A percentile compares a stretch with the other conserved stretches of the same genome.
Evolutionary conservation across 35 echinoderm and acorn worm genomes (phyloP).

Genomic region (Amphiura filiformis): DNA sequence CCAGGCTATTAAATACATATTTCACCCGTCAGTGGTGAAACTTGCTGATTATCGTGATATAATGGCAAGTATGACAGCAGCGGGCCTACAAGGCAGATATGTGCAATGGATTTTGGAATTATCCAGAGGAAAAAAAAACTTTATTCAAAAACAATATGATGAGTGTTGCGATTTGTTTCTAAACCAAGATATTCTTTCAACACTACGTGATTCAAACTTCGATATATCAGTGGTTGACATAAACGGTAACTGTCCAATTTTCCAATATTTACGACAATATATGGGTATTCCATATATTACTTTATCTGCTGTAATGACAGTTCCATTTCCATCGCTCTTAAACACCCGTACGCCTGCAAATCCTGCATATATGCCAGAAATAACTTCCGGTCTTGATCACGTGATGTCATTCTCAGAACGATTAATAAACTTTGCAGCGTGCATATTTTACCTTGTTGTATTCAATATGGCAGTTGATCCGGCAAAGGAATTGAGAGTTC

Average conservation of each 20-base stretch:
- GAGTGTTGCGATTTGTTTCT: too few species aligned
- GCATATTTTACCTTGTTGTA: neutral
- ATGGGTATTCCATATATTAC: too few species aligned
- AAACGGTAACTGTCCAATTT: neutral
- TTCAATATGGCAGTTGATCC: too few species aligned
- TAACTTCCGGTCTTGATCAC: neutral
- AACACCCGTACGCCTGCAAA: neutral
- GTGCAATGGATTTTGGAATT: neutral
- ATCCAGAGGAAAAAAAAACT: neutral
- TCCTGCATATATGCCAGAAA: constrained; percentile 7
- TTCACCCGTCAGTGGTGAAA: too few species aligned
- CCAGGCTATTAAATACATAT: neutral
- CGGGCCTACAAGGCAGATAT: neutral
- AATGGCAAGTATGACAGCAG: neutral
- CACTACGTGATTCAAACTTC: neutral
- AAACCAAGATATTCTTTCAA: too few species aligned
- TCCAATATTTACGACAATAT: too few species aligned
- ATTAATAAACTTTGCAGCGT: neutral
- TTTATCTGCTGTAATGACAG: too few species aligned
- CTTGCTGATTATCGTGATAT: neutral
- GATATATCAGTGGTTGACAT: neutral
- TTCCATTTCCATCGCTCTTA: too few species aligned
- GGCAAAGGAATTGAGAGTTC: too few species aligned
- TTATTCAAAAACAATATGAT: too few species aligned
- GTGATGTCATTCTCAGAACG: neutral